Base-by-base conservation (phyloP, 2,113 vertebrate species). In the Odontophorus gujanensis region DNA sequence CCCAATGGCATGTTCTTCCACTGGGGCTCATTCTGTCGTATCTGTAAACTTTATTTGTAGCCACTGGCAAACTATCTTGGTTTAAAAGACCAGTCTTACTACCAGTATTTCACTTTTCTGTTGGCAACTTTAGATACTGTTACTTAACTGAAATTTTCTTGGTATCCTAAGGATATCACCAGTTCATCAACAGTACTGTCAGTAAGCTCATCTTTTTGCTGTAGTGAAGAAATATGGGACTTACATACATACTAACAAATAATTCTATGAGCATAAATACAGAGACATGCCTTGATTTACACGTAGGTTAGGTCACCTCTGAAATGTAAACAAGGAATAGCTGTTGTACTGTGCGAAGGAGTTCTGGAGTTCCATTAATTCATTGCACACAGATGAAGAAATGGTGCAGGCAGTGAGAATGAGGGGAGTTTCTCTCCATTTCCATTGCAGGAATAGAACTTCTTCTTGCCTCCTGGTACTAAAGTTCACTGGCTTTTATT, bases 11-110 rank as follows among this genome's bases (percentile, higher is more conserved):
- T 81, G 47, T 90, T 94, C 13, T 88, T 77, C 79, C 78, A 93
- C 28, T 38, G 63, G 85, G 95, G 90, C 51, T 94, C 61, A 78
- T 91, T 90, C 95, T 95, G 92, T 91, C 95, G 86, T 77, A 83
- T 75, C 85, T 65, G 83, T 55, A 83, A 83, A 86, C 32, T 86
- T 92, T 95, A 55, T 71, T 85, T 92, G 87, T 81, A 85, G 90
- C 76, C 92, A 86, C 13, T 36, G 45, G 85, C 85, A 83, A 83
- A 40, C 83, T 75, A 78, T 71, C 79, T 80, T 72, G 36, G 55
- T 91, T 94, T 88, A 77, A 67, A 88, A 85, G 82, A 88, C 92
- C 88, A 92, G 55, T 48, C 80, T 81, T 43, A 55, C 65, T 61
- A 92, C 42, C 72, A 67, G 50, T 42, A 67, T 68, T 74, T 77